Percentiles rank a stretch among this genome's conserved stretches.
Conservation (phyloP, 53 echinoderm and acorn worm species). For the Arbacia lixula region DNA sequence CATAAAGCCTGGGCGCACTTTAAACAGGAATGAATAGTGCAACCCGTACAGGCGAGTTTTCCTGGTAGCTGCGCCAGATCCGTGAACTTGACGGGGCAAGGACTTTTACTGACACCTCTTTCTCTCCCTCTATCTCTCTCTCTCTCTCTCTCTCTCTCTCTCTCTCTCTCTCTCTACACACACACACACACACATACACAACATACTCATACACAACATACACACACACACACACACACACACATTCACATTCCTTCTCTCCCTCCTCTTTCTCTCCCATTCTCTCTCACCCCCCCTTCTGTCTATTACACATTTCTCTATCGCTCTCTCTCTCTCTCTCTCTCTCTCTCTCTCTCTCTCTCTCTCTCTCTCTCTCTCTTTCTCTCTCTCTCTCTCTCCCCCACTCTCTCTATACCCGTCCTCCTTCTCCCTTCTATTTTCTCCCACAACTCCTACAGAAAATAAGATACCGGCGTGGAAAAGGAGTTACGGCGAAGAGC, state of each 20-base stretch:
- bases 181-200: too few species aligned
- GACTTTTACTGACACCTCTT: too few species aligned
- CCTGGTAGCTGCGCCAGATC: too few species aligned
- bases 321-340: not conserved
- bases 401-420: not conserved
- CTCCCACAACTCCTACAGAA: not conserved
- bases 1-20: too few species aligned
- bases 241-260: not conserved
- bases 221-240: constrained; percentile 4
- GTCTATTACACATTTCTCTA: too few species aligned
- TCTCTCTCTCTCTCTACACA: not conserved
- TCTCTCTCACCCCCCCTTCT: not conserved
- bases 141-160: not conserved
- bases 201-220: too few species aligned
- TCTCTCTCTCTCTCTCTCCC: not conserved
- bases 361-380: not conserved
- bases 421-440: not conserved
- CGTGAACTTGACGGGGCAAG: too few species aligned
- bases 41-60: too few species aligned
- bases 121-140: not conserved
- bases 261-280: not conserved
- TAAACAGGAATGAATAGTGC: too few species aligned
- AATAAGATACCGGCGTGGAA: too few species aligned
- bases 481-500: constrained; percentile 18
- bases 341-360: not conserved